phyloP scores from a whole-genome alignment of 2,888 invertebrate species.

The Caenorhabditis japonica region DNA sequence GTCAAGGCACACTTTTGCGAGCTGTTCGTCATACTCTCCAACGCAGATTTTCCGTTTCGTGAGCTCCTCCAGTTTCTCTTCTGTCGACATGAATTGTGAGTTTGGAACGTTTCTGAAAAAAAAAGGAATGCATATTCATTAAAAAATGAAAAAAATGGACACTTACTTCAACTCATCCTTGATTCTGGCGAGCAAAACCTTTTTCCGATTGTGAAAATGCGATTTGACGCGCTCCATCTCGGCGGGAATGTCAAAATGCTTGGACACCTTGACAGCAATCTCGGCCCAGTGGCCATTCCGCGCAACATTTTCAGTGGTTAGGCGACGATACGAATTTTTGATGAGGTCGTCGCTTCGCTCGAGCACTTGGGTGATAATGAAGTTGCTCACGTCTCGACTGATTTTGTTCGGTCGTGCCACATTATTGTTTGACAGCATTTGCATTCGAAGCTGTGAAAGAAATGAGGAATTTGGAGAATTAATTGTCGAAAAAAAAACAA shows the following conservation, averaged over 20 bases:
- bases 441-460: slow-evolving; percentile 4
- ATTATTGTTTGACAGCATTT: slow-evolving; percentile 11
- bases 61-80: slow-evolving; percentile 54
- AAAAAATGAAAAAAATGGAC: background rate
- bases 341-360: slow-evolving; percentile 53
- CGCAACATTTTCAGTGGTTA: slow-evolving; percentile 42
- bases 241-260: slow-evolving; percentile 44
- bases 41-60: slow-evolving; percentile 21
- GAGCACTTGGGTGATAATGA: slow-evolving; percentile 51
- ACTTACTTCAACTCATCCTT: slow-evolving; percentile 53
- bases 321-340: slow-evolving; percentile 46
- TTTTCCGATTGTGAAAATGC: slow-evolving; percentile 58
- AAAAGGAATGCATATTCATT: background rate
- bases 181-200: slow-evolving; percentile 78
- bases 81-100: slow-evolving; percentile 11
- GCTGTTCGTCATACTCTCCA: slow-evolving; percentile 49
- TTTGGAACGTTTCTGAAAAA: slow-evolving; percentile 14
- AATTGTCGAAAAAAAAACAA: too few relatives aligned
- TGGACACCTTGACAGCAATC: slow-evolving; percentile 33
- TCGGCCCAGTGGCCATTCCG: slow-evolving; percentile 47
- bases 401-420: slow-evolving; percentile 18
- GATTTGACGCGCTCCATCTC: slow-evolving; percentile 55
- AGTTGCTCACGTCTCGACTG: slow-evolving; percentile 50
- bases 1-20: slow-evolving; percentile 51
- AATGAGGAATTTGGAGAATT: too few relatives aligned